These are phyloP conservation scores for Gila robusta DNA, from an alignment of 2,797 vertebrate species.

Conservation along the genomic window DNA sequence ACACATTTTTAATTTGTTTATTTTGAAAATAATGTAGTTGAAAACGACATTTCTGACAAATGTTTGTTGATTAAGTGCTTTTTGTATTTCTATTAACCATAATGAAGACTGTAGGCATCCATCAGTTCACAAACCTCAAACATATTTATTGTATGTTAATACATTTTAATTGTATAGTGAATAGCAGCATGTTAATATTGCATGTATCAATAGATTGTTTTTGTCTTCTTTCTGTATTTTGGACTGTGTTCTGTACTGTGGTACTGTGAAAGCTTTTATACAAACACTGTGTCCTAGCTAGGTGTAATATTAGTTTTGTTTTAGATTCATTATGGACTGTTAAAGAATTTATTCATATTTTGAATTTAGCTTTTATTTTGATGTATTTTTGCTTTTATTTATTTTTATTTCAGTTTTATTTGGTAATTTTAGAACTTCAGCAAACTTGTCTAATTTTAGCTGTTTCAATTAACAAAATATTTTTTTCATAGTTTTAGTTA, in stretches of 20 bases:
- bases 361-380: not conserved
- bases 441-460: not conserved
- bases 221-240: not conserved
- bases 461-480: too few species aligned
- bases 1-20: constrained; percentile 22
- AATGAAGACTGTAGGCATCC: not conserved
- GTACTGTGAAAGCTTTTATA: not conserved
- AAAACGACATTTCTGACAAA: not conserved
- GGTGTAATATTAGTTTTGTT: not conserved
- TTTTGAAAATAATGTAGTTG: not conserved
- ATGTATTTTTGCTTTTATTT: not conserved
- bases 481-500: not conserved
- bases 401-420: not conserved
- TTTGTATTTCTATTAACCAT: not conserved
- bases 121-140: constrained; percentile 4
- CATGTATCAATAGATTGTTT: not conserved
- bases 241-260: not conserved
- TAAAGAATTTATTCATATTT: not conserved
- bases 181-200: not conserved
- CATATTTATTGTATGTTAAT: not conserved
- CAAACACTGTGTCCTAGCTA: not conserved
- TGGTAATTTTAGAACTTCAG: not conserved
- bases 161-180: not conserved
- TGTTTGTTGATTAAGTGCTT: not conserved
- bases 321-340: not conserved